Evolutionary conservation across 1,140 invertebrate species (phyloP).

Genomic region (Drosophila busckii): DNA sequence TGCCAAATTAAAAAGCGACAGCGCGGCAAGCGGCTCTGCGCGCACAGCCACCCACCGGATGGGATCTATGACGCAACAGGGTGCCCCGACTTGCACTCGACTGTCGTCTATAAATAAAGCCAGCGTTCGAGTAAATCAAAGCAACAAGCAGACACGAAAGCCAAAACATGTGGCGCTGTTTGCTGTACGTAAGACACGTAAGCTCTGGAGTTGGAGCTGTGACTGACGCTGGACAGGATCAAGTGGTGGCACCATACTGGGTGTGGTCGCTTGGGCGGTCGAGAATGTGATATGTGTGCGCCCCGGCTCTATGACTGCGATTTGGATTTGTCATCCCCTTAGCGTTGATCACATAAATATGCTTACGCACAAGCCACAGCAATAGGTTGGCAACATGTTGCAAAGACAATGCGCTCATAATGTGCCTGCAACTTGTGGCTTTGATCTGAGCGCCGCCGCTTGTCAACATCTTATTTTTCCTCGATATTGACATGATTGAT

Average conservation of each 20-base stretch:
- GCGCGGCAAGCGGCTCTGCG: conserved; percentile 22
- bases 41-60: conserved; percentile 58
- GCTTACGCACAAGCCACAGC: conserved; percentile 48
- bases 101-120: conserved; percentile 64
- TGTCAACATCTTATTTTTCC: conserved; percentile 75
- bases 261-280: conserved; percentile 55
- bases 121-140: conserved; percentile 66
- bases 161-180: conserved; percentile 55
- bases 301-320: conserved; percentile 12
- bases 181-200: too few species aligned
- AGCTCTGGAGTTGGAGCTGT: conserved; percentile 6
- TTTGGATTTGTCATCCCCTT: conserved; percentile 65
- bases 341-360: conserved; percentile 54
- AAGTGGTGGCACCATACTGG: conserved; percentile 58
- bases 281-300: conserved; percentile 31
- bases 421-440: conserved; percentile 30
- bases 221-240: conserved; percentile 42
- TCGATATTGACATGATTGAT: conserved; percentile 64
- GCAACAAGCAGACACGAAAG: conserved; percentile 62
- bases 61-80: conserved; percentile 69
- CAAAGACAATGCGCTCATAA: conserved; percentile 52
- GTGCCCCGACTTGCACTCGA: conserved; percentile 32
- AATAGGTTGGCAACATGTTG: neutral
- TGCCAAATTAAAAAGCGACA: conserved; percentile 68
- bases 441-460: conserved; percentile 53